phyloP scores from a whole-genome alignment of 2,113 vertebrate genomes.

The Willisornis vidua region DNA sequence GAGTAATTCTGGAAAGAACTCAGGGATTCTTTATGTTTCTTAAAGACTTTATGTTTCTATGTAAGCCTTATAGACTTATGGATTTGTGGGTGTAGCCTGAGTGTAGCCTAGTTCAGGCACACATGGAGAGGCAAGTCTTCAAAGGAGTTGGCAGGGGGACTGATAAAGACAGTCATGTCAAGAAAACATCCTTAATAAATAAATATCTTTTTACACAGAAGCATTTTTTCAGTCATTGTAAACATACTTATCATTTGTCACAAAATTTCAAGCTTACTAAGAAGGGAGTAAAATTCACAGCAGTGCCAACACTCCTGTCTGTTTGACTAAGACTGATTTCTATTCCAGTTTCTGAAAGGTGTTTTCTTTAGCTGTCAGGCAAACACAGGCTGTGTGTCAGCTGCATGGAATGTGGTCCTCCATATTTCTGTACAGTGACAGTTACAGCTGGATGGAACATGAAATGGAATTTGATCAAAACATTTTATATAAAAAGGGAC shows the following conservation, averaged over 20 bases:
- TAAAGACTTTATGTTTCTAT: background rate
- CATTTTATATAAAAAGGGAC: background rate
- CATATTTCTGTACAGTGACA: background rate
- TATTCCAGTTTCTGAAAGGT: background rate
- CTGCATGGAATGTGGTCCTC: background rate
- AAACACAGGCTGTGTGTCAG: background rate
- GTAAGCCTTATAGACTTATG: background rate
- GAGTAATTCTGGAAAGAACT: background rate
- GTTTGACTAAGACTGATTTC: background rate
- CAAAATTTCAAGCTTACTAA: background rate
- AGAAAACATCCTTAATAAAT: background rate
- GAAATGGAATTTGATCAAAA: constrained; percentile 20
- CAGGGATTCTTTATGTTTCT: background rate
- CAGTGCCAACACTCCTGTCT: background rate
- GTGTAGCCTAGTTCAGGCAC: background rate
- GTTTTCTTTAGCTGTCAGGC: background rate
- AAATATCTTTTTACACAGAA: background rate
- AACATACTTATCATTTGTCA: background rate
- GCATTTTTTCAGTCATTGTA: background rate
- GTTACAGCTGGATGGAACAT: background rate
- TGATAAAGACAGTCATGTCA: background rate
- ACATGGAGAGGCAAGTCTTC: background rate
- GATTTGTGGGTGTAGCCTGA: background rate
- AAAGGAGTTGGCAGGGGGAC: background rate
- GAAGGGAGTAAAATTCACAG: background rate